These are phyloP conservation scores for Venturia canescens DNA, from an alignment of 1,140 invertebrate genomes.

Conservation along the genomic window DNA sequence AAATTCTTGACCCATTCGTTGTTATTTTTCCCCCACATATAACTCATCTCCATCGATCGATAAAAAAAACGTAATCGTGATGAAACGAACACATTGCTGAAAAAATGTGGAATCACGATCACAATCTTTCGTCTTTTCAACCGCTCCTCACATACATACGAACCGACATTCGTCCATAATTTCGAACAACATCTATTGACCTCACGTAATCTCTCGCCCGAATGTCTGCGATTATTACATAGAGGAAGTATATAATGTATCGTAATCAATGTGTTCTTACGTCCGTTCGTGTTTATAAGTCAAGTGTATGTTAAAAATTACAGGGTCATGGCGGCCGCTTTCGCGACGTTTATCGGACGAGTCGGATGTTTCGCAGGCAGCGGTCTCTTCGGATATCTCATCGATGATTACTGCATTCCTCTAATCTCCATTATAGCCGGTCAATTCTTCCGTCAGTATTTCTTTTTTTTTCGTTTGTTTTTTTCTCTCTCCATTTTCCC, in stretches of 20 bases:
- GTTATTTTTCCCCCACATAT: no score
- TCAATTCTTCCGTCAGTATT: constrained; percentile 42
- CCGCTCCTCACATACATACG: no score
- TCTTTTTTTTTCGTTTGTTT: not conserved
- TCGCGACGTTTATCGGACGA: constrained; percentile 68
- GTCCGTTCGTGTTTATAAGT: not conserved
- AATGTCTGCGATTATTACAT: not conserved
- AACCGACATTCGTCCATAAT: no score
- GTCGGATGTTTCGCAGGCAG: constrained; percentile 69
- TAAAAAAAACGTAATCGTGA: no score
- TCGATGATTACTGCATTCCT: constrained; percentile 70
- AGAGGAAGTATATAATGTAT: not conserved
- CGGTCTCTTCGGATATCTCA: constrained; percentile 69
- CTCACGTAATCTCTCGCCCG: not conserved
- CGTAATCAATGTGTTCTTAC: not conserved
- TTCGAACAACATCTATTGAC: no score
- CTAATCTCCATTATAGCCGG: constrained; percentile 56
- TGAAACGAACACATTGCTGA: no score
- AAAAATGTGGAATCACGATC: no score
- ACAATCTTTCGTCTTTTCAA: no score
- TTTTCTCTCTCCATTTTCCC: not conserved
- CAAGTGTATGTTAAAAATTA: constrained; percentile 38
- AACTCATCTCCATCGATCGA: no score
- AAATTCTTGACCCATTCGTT: no score
- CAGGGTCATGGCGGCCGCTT: constrained; percentile 70